These are phyloP conservation scores for Lepidotrigona ventralis DNA, from an alignment of 1,140 invertebrate genomes.

Conservation along the genomic window DNA sequence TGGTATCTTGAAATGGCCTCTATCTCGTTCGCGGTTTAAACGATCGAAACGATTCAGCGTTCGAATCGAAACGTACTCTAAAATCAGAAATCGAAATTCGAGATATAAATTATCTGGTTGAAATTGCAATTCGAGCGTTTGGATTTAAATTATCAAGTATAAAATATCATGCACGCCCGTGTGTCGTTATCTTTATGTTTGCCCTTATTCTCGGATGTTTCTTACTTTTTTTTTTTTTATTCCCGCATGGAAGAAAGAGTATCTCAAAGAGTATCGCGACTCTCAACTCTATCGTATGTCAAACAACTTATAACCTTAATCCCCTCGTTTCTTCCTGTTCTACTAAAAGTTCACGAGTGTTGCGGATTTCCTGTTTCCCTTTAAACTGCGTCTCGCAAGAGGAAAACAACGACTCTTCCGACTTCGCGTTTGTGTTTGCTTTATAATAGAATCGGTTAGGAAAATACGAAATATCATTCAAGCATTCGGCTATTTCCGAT, in stretches of 20 bases:
- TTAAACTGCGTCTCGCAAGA: conserved; percentile 6
- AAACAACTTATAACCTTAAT: conserved; percentile 35
- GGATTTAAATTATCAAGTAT: background rate
- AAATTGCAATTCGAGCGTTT: background rate
- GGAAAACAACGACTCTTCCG: background rate
- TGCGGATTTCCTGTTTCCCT: conserved; percentile 28
- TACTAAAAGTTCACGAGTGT: conserved; percentile 33
- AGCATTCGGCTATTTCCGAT: conserved; percentile 26
- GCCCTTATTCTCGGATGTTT: background rate
- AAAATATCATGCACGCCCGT: too few species aligned
- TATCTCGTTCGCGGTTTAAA: background rate
- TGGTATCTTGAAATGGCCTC: background rate
- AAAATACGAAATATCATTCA: conserved; percentile 8
- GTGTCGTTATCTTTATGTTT: background rate
- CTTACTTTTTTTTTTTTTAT: background rate
- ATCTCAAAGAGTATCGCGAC: background rate
- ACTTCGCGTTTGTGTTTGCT: background rate
- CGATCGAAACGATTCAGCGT: background rate
- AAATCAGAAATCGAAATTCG: background rate
- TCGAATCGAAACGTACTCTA: background rate
- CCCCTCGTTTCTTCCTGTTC: conserved; percentile 22
- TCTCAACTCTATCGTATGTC: conserved; percentile 6
- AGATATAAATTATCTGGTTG: background rate
- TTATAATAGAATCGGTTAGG: conserved; percentile 9
- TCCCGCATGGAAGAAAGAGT: background rate